phyloP scores from a whole-genome alignment of 37 sponge, comb jelly and placozoan species.

The Bolinopsis microptera region DNA sequence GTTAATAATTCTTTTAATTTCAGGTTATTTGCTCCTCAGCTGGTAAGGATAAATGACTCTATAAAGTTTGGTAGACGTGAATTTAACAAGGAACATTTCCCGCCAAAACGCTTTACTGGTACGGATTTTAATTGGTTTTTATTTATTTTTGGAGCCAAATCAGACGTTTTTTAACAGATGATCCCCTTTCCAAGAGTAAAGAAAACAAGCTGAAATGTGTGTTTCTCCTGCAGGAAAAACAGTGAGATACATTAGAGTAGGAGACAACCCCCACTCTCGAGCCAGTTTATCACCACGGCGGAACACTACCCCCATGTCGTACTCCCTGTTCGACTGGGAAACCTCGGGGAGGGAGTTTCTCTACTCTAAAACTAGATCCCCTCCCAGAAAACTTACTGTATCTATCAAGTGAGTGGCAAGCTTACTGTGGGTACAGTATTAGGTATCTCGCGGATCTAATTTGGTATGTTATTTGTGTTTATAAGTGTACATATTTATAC shows the following conservation, averaged over 20 bases:
- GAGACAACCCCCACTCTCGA: background rate
- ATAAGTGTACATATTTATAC: too few species aligned
- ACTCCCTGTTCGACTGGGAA: constrained; percentile 52
- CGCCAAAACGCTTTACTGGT: background rate
- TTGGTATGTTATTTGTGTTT: too few species aligned
- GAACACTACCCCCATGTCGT: constrained; percentile 43
- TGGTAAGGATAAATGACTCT: constrained; percentile 34
- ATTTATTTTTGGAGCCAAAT: too few species aligned
- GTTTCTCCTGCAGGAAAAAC: background rate
- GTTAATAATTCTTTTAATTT: too few species aligned
- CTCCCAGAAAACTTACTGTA: constrained; percentile 33
- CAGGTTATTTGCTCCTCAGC: constrained; percentile 38
- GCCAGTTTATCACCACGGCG: constrained; percentile 5
- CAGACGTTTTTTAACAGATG: too few species aligned
- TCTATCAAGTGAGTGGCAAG: constrained; percentile 40
- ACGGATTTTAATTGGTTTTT: background rate
- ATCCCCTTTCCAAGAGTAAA: too few species aligned
- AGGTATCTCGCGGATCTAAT: too few species aligned
- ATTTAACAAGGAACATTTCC: background rate
- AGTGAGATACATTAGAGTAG: background rate
- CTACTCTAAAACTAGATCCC: background rate
- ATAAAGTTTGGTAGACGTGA: constrained; percentile 46
- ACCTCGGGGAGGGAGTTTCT: constrained; percentile 22
- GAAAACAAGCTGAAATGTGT: background rate
- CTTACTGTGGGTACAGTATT: too few species aligned